Conservation (phyloP, 2,888 invertebrate genomes). For the Stenurella melanura region DNA sequence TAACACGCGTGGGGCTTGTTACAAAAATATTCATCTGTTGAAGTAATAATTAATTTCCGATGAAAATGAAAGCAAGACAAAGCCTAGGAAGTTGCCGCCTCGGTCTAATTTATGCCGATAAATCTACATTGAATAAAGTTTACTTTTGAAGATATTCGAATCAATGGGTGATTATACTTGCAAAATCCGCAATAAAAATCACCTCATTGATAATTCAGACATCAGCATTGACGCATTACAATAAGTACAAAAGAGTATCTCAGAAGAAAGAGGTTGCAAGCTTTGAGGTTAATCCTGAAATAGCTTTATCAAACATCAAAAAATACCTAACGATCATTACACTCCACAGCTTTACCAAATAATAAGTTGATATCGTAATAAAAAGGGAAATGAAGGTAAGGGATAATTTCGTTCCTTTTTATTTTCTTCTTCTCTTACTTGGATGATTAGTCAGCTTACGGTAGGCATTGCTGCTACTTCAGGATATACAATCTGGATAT, state of each 20-base stretch:
- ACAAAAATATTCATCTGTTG: neutral
- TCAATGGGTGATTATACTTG: neutral
- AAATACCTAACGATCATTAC: no score
- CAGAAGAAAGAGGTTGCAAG: no score
- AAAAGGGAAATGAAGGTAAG: no score
- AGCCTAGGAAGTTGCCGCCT: neutral
- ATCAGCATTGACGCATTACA: neutral
- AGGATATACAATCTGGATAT: no score
- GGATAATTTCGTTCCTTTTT: no score
- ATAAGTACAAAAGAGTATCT: neutral
- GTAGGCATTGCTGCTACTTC: no score
- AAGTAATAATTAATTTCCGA: neutral
- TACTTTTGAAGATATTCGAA: neutral
- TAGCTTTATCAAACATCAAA: no score
- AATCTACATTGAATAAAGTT: neutral
- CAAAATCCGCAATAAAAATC: neutral
- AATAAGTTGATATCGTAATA: no score
- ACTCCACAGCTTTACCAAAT: no score
- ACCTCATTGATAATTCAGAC: neutral
- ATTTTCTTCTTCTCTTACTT: no score
- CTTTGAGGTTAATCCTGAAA: no score
- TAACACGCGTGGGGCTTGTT: neutral
- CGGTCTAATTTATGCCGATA: neutral
- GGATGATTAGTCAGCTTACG: no score
- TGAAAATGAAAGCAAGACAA: neutral